These are phyloP conservation scores for Zapornia atra DNA, from an alignment of 2,113 vertebrate genomes.

Conservation along the genomic window DNA sequence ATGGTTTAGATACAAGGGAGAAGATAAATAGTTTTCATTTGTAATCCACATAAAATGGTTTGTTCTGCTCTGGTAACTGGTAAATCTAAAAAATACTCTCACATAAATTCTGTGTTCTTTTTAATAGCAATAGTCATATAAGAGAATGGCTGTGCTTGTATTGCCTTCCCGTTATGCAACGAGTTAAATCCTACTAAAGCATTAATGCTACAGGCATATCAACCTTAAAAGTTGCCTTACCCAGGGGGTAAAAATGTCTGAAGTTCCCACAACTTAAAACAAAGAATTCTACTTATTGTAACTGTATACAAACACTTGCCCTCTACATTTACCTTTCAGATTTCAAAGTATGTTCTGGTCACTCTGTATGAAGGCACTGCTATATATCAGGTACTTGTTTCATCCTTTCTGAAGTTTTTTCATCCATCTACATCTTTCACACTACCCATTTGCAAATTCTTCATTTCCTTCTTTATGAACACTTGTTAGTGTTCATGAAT, in stretches of 20 bases:
- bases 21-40: slow-evolving; percentile 67
- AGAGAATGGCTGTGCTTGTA: not conserved
- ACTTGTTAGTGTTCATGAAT: not conserved
- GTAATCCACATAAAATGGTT: slow-evolving; percentile 30
- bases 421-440: not conserved
- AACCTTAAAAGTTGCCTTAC: slow-evolving; percentile 2
- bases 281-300: not conserved
- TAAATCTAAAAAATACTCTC: slow-evolving; percentile 37
- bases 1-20: slow-evolving; percentile 48
- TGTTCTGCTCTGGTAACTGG: slow-evolving; percentile 51
- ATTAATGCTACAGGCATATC: slow-evolving; percentile 14
- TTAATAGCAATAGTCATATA: slow-evolving; percentile 30
- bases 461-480: not conserved
- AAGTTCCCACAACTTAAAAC: not conserved
- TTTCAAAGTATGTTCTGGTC: not conserved
- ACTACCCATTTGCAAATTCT: not conserved
- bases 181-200: slow-evolving; percentile 27
- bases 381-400: not conserved
- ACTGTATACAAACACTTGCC: not conserved
- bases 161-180: not conserved
- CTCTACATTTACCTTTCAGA: not conserved
- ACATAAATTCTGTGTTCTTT: slow-evolving; percentile 43
- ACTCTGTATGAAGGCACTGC: not conserved
- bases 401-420: not conserved
- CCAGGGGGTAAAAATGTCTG: not conserved